Evolutionary conservation across 2,113 vertebrate genomes (phyloP).

Genomic region (Aegypius monachus): DNA sequence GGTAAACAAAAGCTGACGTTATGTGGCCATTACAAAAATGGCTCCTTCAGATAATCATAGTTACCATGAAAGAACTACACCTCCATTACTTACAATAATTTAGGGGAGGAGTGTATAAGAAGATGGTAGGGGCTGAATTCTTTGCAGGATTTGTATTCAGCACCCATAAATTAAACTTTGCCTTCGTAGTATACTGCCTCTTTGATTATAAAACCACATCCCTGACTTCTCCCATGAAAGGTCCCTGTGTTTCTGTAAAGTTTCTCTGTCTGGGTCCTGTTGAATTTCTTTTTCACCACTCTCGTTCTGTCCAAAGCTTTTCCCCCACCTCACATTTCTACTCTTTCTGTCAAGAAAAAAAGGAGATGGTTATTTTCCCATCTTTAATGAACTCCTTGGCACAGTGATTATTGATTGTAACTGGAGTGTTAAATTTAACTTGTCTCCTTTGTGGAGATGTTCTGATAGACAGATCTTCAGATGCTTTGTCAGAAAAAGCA

Average conservation of each 20-base stretch:
- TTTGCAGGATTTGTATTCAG: background rate
- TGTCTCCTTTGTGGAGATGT: background rate
- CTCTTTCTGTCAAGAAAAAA: background rate
- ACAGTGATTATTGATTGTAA: background rate
- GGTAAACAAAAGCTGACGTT: background rate
- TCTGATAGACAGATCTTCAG: background rate
- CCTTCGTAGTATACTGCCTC: background rate
- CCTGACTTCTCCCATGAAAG: background rate
- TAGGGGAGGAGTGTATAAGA: background rate
- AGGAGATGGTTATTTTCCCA: background rate
- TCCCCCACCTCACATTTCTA: background rate
- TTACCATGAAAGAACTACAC: background rate
- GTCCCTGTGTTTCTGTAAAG: background rate
- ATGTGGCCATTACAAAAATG: background rate
- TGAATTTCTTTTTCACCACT: background rate
- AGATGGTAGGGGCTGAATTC: background rate
- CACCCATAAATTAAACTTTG: background rate
- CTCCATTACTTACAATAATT: background rate
- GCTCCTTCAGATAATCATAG: background rate
- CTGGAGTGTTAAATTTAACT: background rate
- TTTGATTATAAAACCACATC: background rate
- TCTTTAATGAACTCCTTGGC: background rate
- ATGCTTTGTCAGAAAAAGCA: background rate
- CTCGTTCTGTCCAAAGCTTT: background rate
- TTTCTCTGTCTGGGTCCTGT: background rate